Percentiles rank a stretch among this genome's conserved stretches.
Evolutionary conservation across 2,888 invertebrate species (phyloP).

Genomic region (Folsomia candida): DNA sequence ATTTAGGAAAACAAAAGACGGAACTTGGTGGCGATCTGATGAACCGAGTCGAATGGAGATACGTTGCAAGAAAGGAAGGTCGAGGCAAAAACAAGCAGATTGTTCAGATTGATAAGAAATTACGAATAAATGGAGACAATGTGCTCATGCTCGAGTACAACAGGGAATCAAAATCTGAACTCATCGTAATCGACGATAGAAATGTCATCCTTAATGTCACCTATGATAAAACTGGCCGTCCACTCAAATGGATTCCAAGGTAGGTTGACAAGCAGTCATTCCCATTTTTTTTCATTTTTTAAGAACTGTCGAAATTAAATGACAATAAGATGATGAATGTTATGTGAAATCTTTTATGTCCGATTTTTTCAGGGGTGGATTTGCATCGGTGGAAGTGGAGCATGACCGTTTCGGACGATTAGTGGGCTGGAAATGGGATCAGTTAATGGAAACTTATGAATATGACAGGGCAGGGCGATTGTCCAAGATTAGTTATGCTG

Average conservation of each 20-base stretch:
- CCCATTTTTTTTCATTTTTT: too few relatives aligned
- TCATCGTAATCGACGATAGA: slow-evolving; percentile 82
- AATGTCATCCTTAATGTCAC: slow-evolving; percentile 81
- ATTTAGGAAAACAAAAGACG: slow-evolving; percentile 75
- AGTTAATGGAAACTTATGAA: slow-evolving; percentile 81
- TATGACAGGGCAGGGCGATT: slow-evolving; percentile 87
- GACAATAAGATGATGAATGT: too few relatives aligned
- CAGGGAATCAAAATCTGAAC: slow-evolving; percentile 77
- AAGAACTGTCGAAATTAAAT: too few relatives aligned
- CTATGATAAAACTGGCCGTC: slow-evolving; percentile 72
- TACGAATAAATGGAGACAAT: slow-evolving; percentile 87
- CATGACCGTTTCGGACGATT: slow-evolving; percentile 87
- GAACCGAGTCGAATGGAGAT: slow-evolving; percentile 93
- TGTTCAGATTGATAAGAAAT: slow-evolving; percentile 78
- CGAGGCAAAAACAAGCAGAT: slow-evolving; percentile 65
- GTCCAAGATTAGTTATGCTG: slow-evolving; percentile 85
- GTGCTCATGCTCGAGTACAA: slow-evolving; percentile 88
- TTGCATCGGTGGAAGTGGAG: slow-evolving; percentile 84
- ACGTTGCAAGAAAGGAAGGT: slow-evolving; percentile 75
- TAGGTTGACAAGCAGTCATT: too few relatives aligned
- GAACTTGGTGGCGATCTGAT: slow-evolving; percentile 87
- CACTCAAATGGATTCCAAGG: slow-evolving; percentile 77
- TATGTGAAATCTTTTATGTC: too few relatives aligned
- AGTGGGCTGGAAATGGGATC: slow-evolving; percentile 89
- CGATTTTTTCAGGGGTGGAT: slow-evolving; percentile 69